These are phyloP conservation scores for Gouania willdenowi DNA, from an alignment of 2,797 vertebrate species.

Conservation along the genomic window DNA sequence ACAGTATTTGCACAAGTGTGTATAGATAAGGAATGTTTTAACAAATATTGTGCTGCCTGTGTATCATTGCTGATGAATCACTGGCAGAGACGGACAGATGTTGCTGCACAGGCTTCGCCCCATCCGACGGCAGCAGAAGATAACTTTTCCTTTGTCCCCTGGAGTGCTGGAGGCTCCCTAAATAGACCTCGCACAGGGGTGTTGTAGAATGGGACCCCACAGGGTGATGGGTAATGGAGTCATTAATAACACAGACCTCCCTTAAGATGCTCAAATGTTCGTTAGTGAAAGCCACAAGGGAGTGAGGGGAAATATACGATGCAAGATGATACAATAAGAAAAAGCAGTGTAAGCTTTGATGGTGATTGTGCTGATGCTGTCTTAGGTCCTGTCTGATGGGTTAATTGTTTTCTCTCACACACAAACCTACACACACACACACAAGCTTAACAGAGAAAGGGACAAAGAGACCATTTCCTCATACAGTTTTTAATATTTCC, in stretches of 20 bases:
- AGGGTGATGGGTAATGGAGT: slow-evolving; percentile 80
- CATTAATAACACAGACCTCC: slow-evolving; percentile 80
- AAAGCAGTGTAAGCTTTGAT: slow-evolving; percentile 53
- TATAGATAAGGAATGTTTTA: too few relatives aligned
- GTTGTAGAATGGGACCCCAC: slow-evolving; percentile 74
- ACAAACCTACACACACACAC: too few relatives aligned
- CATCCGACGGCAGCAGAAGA: slow-evolving; percentile 60
- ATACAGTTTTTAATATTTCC: slow-evolving; percentile 83
- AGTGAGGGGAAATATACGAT: slow-evolving; percentile 63
- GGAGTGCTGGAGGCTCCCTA: slow-evolving; percentile 69
- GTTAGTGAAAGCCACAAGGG: slow-evolving; percentile 66
- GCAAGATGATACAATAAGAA: slow-evolving; percentile 60
- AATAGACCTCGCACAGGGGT: slow-evolving; percentile 70
- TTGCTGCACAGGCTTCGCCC: slow-evolving; percentile 55
- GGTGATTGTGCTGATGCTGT: slow-evolving; percentile 46
- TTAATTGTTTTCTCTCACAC: slow-evolving; percentile 33
- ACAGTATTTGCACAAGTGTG: too few relatives aligned
- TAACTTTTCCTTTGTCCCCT: slow-evolving; percentile 54
- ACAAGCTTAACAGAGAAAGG: slow-evolving; percentile 9
- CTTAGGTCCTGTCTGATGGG: slow-evolving; percentile 45
- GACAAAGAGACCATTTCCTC: slow-evolving; percentile 55
- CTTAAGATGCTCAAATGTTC: slow-evolving; percentile 77
- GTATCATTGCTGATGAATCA: slow-evolving; percentile 61
- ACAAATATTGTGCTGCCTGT: slow-evolving; percentile 11
- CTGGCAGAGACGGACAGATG: slow-evolving; percentile 68